Evolutionary conservation across 92 coral and sea anemone genomes (phyloP).

Genomic region (Phenganax marumi): DNA sequence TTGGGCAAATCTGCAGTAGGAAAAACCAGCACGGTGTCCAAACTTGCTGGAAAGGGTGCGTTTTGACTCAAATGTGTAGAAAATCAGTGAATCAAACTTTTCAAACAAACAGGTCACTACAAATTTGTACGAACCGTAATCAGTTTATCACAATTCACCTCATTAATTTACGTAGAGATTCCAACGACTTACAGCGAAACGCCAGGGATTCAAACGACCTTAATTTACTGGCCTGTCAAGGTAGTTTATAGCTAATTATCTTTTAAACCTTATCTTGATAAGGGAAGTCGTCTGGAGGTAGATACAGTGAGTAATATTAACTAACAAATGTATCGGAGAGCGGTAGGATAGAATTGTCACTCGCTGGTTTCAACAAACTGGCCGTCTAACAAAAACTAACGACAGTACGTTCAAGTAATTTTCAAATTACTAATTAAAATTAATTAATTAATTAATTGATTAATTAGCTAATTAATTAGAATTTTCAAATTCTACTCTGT

Average conservation of each 20-base stretch:
- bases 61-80: neutral
- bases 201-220: slow-evolving; percentile 96
- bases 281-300: neutral
- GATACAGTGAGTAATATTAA: too few species aligned
- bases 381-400: too few species aligned
- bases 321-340: too few species aligned
- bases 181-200: slow-evolving; percentile 81
- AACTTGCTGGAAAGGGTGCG: slow-evolving; percentile 87
- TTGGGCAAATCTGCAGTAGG: slow-evolving; percentile 92
- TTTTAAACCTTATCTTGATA: neutral
- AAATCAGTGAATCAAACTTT: too few species aligned
- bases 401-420: too few species aligned
- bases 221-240: slow-evolving; percentile 94
- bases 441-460: too few species aligned
- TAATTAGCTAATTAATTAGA: too few species aligned
- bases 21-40: slow-evolving; percentile 91
- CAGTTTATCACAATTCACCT: neutral
- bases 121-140: too few species aligned
- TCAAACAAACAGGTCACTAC: neutral
- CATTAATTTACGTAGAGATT: slow-evolving; percentile 60
- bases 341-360: too few species aligned
- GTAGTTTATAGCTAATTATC: slow-evolving; percentile 31
- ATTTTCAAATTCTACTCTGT: too few species aligned
- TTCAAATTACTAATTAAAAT: too few species aligned
- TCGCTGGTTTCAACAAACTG: too few species aligned